Conservation (phyloP, 2,888 invertebrate genomes). For the Phrixothrix hirtus region DNA sequence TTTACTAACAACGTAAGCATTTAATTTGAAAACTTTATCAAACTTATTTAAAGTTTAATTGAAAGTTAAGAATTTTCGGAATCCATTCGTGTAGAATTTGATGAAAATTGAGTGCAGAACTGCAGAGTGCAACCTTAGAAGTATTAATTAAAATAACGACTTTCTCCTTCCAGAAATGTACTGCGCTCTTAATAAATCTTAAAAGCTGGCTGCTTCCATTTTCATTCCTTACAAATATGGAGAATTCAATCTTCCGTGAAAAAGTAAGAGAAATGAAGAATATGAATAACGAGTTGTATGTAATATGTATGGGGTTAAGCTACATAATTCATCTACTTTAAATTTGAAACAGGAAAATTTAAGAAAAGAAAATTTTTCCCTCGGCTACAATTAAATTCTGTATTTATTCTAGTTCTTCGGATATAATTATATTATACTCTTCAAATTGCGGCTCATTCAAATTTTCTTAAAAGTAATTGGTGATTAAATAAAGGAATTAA, state of each 20-base stretch:
- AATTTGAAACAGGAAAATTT: too few relatives aligned
- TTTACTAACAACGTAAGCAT: neutral
- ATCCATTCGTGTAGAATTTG: constrained; percentile 9
- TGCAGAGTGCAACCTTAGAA: constrained; percentile 6
- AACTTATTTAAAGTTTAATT: constrained; percentile 21
- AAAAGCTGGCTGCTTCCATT: neutral
- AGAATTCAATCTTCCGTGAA: neutral
- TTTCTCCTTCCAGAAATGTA: neutral
- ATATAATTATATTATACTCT: too few relatives aligned
- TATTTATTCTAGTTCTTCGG: too few relatives aligned
- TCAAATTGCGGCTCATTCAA: too few relatives aligned
- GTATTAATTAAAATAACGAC: constrained; percentile 11
- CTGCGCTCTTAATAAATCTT: neutral
- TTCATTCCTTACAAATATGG: neutral
- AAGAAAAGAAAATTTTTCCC: too few relatives aligned
- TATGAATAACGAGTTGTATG: neutral
- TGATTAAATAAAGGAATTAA: too few relatives aligned
- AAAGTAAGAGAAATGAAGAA: neutral
- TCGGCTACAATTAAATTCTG: too few relatives aligned
- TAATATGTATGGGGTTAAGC: neutral
- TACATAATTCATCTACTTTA: neutral
- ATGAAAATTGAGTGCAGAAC: constrained; percentile 11
- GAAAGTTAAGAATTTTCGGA: constrained; percentile 12
- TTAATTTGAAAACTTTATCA: constrained; percentile 14
- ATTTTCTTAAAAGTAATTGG: too few relatives aligned